Evolutionary conservation across 2,888 invertebrate species (phyloP).

Genomic region (Shargacucullia verbasci): DNA sequence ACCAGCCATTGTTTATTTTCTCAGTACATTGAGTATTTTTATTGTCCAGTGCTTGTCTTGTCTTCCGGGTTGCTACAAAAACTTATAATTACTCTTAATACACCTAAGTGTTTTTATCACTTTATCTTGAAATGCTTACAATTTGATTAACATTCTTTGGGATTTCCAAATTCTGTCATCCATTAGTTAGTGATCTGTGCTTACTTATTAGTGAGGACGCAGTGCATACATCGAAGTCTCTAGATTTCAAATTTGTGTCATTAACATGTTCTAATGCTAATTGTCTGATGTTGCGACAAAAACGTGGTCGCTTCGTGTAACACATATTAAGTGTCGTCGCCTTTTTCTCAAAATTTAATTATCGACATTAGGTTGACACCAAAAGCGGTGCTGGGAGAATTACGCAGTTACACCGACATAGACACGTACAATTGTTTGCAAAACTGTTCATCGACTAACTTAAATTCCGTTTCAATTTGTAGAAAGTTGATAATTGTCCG

Average conservation of each 20-base stretch:
- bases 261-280: constrained; percentile 85
- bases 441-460: constrained; percentile 73
- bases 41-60: constrained; percentile 35
- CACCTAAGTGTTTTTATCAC: constrained; percentile 28
- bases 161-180: constrained; percentile 38
- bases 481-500: constrained; percentile 79
- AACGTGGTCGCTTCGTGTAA: constrained; percentile 79
- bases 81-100: constrained; percentile 44
- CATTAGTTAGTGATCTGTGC: constrained; percentile 31
- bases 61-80: constrained; percentile 50
- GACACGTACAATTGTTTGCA: constrained; percentile 71
- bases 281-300: constrained; percentile 77
- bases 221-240: constrained; percentile 67
- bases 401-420: constrained; percentile 60
- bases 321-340: constrained; percentile 80
- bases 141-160: constrained; percentile 24
- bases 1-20: constrained; percentile 76
- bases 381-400: constrained; percentile 73
- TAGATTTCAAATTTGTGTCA: constrained; percentile 79
- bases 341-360: constrained; percentile 86
- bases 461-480: constrained; percentile 77
- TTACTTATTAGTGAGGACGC: constrained; percentile 56
- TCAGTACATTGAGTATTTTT: constrained; percentile 53
- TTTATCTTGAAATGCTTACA: constrained; percentile 4
- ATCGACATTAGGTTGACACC: constrained; percentile 84